Base-by-base conservation (phyloP, 2,888 invertebrate genomes). In the Drosophila meridiana region DNA sequence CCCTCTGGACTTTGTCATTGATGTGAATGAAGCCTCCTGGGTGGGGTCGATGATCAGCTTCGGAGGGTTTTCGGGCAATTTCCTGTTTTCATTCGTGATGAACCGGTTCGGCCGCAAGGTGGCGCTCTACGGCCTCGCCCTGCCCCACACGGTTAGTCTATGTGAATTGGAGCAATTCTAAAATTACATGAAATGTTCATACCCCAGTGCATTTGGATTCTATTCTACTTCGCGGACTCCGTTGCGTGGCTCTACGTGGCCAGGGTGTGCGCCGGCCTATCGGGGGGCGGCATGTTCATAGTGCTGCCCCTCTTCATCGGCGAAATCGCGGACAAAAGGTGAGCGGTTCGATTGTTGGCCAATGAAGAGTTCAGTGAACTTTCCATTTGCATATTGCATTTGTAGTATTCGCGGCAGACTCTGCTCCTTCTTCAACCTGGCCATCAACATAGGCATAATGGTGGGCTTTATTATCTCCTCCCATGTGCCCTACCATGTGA, bases 301-400 rank as follows among this genome's bases (percentile, higher is more conserved):
- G 86, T 90, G 0, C 62, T 93, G 42, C 93, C 93, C 32, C 85
- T 93, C 20, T 93, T 89, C 53, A 88, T 93, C 13, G 87, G 92
- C 1, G 93, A 93, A 87, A 93, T 93, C 32, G 83, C 93, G 0
- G 91, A 92, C 70, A 86, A 87, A 34, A 86, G 82, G 93, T 93
- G 72, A 89, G 91, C 83, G 61, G 3, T 13, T 11, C 43, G 7
- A 20, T 8, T 9, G 34, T 14, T 26, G 9, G 26, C 8, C 26
- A 3, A 36, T 34, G 3, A 5, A 42, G 8, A 57, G 8, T 1
- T 8, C 6, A 20, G 0, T 1, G 14, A 3, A 0, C 8, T 9
- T 4, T 14, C 26, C 13, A 45, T 34, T 43, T 42, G 34, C 28
- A 55, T 20, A 30, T 30, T 47, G 20, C 7, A 3, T 14, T 52